Evolutionary conservation across 2,113 vertebrate genomes (phyloP), one percentile per base, ranked within the genome.

Genomic region (Fulica atra): DNA sequence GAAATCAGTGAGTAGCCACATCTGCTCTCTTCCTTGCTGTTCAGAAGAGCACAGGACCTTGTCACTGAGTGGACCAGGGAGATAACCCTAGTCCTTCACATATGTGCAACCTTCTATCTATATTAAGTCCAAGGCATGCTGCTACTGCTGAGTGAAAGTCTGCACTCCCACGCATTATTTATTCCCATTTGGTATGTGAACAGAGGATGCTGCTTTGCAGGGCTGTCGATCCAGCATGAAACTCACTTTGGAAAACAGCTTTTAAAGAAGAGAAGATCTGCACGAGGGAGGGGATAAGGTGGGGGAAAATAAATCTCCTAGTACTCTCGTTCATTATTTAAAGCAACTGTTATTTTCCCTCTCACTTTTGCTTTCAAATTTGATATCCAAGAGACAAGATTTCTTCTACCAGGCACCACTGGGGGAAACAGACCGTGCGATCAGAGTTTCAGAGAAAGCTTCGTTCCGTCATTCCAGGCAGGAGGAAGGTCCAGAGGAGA

Each of bases 291-390:
- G 21, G 28, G 10, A 66, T 50, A 76, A 81, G 21, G 24, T 64
- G 35, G 42, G 59, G 59, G 48, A 29, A 77, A 87, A 91, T 51
- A 95, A 93, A 53, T 70, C 84, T 81, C 61, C 61, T 93, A 81
- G 65, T 80, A 51, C 29, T 95, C 94, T 59, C 5, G 35, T 87
- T 95, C 96, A 96, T 96, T 96, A 92, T 92, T 96, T 96, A 94
- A 96, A 92, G 89, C 60, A 88, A 92, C 68, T 79, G 42, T 92
- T 96, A 81, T 88, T 94, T 92, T 91, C 54, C 77, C 54, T 86
- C 85, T 87, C 66, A 44, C 74, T 95, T 96, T 88, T 80, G 36
- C 76, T 84, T 96, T 93, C 16, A 17, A 72, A 81, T 78, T 94
- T 77, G 66, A 91, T 91, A 93, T 83, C 83, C 65, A 65, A 93